These are phyloP conservation scores for Fulmarus glacialis DNA, from an alignment of 2,113 vertebrate species.

Conservation along the genomic window DNA sequence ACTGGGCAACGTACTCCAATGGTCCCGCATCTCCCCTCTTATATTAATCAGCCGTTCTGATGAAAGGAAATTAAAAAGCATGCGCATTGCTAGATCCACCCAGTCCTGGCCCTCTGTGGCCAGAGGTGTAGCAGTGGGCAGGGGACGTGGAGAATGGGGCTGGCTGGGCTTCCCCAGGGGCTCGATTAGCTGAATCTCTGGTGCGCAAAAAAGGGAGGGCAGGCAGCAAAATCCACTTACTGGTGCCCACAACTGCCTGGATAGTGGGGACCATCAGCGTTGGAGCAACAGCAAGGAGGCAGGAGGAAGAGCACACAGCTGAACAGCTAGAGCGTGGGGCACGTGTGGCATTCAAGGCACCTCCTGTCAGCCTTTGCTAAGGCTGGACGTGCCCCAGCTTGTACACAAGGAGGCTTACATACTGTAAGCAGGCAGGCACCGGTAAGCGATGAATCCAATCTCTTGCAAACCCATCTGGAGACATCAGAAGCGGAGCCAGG, in stretches of 20 bases:
- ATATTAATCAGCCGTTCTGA: background rate
- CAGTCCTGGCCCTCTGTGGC: background rate
- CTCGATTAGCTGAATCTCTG: background rate
- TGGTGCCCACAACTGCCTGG: background rate
- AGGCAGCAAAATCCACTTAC: background rate
- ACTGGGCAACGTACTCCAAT: background rate
- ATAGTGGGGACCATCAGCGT: background rate
- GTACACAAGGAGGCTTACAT: background rate
- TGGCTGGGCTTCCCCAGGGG: background rate
- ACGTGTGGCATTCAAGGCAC: background rate
- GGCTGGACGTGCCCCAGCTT: background rate
- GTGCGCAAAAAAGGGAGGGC: background rate
- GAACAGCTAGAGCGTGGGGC: background rate
- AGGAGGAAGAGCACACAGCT: background rate
- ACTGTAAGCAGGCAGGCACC: background rate
- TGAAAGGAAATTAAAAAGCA: background rate
- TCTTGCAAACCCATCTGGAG: background rate
- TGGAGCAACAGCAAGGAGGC: background rate
- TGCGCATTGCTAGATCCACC: rapidly evolving
- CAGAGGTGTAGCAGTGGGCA: background rate
- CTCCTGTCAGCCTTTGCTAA: background rate
- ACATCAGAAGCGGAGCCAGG: background rate
- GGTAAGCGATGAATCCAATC: background rate
- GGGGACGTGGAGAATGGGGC: rapidly evolving
- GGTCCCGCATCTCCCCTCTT: background rate